These are phyloP conservation scores for Torymus texanus DNA, from an alignment of 2,888 invertebrate species.

Conservation along the genomic window DNA sequence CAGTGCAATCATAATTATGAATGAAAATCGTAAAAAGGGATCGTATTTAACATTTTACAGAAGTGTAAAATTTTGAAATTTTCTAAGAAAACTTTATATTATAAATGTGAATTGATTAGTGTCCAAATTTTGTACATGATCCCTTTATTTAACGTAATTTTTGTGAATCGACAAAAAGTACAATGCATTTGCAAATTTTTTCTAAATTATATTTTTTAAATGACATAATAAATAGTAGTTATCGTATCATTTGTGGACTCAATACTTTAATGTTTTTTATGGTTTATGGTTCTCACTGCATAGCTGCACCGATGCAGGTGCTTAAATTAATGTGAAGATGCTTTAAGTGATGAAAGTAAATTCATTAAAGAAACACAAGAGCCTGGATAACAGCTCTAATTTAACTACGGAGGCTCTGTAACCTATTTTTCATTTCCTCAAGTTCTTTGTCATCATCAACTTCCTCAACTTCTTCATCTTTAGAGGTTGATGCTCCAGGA, in stretches of 20 bases:
- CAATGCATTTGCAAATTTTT: conserved; percentile 10
- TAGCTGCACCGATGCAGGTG: background rate
- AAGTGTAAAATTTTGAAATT: no score
- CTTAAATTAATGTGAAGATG: conserved; percentile 42
- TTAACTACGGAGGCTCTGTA: conserved; percentile 92
- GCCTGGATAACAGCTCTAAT: background rate
- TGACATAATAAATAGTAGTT: conserved; percentile 16
- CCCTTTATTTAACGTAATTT: background rate
- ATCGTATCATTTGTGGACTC: conserved; percentile 17
- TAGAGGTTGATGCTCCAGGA: conserved; percentile 78
- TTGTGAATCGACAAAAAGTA: conserved; percentile 20
- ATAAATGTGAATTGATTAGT: background rate
- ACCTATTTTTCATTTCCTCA: conserved; percentile 93
- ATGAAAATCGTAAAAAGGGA: no score
- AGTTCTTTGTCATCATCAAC: conserved; percentile 86
- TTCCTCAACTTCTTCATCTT: conserved; percentile 79
- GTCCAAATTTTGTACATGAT: background rate
- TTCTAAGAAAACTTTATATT: no score
- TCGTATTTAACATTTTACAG: no score
- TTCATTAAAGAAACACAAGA: conserved; percentile 16
- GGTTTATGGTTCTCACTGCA: conserved; percentile 30
- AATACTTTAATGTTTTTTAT: conserved; percentile 40
- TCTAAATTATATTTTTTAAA: conserved; percentile 3
- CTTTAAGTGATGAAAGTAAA: conserved; percentile 23
- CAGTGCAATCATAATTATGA: background rate